These are phyloP conservation scores for Congeria kusceri DNA, from an alignment of 2,888 invertebrate genomes.

Conservation along the genomic window DNA sequence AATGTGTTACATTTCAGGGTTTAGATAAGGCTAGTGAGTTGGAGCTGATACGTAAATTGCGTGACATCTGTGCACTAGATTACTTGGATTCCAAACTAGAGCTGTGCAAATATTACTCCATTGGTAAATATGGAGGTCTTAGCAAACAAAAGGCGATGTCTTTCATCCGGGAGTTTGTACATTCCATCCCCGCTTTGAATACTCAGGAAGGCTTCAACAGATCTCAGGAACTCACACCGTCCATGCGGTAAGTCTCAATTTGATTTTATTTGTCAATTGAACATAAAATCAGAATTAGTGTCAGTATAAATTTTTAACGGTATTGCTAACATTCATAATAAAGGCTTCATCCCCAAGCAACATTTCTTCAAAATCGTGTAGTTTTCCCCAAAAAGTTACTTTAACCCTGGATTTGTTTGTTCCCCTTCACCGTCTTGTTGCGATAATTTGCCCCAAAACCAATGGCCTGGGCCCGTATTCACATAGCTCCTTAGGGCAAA, in stretches of 20 bases:
- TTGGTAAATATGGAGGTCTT: slow-evolving; percentile 79
- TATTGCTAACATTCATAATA: too few species aligned
- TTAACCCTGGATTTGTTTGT: too few species aligned
- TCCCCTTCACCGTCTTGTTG: too few species aligned
- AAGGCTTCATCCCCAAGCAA: too few species aligned
- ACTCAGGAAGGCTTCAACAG: slow-evolving; percentile 75
- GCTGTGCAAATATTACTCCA: slow-evolving; percentile 78
- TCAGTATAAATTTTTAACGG: too few species aligned
- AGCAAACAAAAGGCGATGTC: slow-evolving; percentile 71
- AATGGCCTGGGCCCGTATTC: too few species aligned
- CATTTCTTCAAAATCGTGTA: too few species aligned
- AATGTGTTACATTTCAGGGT: slow-evolving; percentile 50
- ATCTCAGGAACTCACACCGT: slow-evolving; percentile 78
- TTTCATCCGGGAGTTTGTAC: slow-evolving; percentile 78
- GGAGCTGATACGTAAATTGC: slow-evolving; percentile 78
- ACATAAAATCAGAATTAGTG: too few species aligned
- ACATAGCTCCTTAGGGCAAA: too few species aligned
- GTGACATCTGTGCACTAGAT: slow-evolving; percentile 76
- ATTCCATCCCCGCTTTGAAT: slow-evolving; percentile 76
- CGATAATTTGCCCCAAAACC: too few species aligned
- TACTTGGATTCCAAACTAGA: slow-evolving; percentile 76
- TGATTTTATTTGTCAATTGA: too few species aligned
- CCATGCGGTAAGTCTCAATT: slow-evolving; percentile 80
- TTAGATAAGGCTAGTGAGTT: slow-evolving; percentile 74
- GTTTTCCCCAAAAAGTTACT: too few species aligned